phyloP scores from a whole-genome alignment of 2,888 invertebrate genomes.

The Hipparchia sbordonii region DNA sequence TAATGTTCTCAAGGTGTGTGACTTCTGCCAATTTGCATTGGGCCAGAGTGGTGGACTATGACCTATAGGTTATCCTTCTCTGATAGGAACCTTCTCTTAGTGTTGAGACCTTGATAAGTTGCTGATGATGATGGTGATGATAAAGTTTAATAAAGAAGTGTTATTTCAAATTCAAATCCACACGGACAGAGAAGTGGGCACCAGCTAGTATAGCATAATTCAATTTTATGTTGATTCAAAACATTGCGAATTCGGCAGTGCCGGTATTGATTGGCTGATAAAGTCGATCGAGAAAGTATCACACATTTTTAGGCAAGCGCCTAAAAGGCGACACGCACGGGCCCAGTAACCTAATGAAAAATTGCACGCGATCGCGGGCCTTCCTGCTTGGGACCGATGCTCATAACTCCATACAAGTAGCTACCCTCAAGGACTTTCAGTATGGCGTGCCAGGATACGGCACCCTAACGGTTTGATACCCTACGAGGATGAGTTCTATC shows the following conservation, averaged over 20 bases:
- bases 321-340: constrained; percentile 62
- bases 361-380: constrained; percentile 50
- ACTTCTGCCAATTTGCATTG: too few relatives aligned
- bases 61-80: too few relatives aligned
- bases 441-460: constrained; percentile 42
- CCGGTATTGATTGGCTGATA: constrained; percentile 59
- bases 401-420: constrained; percentile 33
- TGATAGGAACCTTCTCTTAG: too few relatives aligned
- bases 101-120: too few relatives aligned
- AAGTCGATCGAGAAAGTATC: constrained; percentile 55
- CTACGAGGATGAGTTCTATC: background rate
- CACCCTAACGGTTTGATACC: constrained; percentile 11
- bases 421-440: constrained; percentile 67
- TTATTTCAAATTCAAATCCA: too few relatives aligned
- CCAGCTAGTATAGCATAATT: background rate
- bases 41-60: too few relatives aligned
- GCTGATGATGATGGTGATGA: too few relatives aligned
- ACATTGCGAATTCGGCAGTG: constrained; percentile 1
- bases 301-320: constrained; percentile 60
- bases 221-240: background rate
- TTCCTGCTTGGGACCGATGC: constrained; percentile 63
- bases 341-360: constrained; percentile 49
- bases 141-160: too few relatives aligned
- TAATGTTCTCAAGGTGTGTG: too few relatives aligned
- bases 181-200: background rate